Base-by-base conservation (phyloP, 2,888 invertebrate genomes). In the Melanotus villosus region DNA sequence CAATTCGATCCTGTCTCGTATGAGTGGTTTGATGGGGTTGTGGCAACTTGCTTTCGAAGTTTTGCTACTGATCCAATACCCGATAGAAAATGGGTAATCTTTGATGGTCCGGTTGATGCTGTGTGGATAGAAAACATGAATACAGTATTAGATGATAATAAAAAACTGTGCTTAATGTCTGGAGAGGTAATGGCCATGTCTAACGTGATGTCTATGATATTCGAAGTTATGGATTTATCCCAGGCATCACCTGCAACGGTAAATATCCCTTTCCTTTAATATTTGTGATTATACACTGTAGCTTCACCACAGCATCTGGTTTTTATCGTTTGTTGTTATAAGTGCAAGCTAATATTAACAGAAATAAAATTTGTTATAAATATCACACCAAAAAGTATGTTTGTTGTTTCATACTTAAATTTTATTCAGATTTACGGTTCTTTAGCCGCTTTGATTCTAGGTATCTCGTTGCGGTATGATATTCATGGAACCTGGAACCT, bases 41-140 rank as follows among this genome's bases (percentile, higher is more conserved):
- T 94, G 32, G 92, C 95, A 0, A 91, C 90, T 1, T 91, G 92
- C 84, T 95, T 93, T 85, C 86, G 97, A 79, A 87, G 89, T 80
- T 92, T 91, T 85, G 93, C 93, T 7, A 89, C 89, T 57, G 92
- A 93, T 14, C 90, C 92, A 26, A 90, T 90, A 0, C 88, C 90
- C 0, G 91, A 93, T 75, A 88, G 92, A 70, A 97, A 97, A 85
- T 97, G 97, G 97, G 90, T 98, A 43, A 91, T 98, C 59, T 97
- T 98, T 83, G 95, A 96, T 83, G 96, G 96, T 0, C 95, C 95
- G 0, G 94, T 96, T 1, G 95, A 96, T 83, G 93, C 95, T 1
- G 91, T 93, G 2, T 96, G 96, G 96, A 94, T 95, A 75, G 95
- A 96, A 86, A 95, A 94, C 82, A 92, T 96, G 90, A 95, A 95